A percentile compares a stretch with the other conserved stretches of the same genome.
phyloP scores from a whole-genome alignment of 2,888 invertebrate genomes.

The Protula sp. region DNA sequence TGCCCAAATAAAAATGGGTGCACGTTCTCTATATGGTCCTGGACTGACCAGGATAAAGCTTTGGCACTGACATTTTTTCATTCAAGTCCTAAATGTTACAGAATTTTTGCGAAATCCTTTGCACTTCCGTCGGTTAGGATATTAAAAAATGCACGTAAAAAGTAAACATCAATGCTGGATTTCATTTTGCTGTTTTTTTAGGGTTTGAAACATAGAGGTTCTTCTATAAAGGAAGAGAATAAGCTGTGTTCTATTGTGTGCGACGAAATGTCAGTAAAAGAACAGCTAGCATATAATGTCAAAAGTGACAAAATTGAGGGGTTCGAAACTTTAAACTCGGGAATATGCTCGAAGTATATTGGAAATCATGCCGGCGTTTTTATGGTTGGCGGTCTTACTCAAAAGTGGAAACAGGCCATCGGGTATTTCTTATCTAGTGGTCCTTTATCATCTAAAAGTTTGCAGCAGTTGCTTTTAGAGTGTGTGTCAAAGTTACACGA shows the following conservation, averaged over 20 bases:
- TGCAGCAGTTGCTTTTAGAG: too few species aligned
- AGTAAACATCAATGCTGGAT: too few species aligned
- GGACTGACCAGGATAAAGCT: neutral
- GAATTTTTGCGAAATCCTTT: neutral
- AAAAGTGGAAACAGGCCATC: constrained; percentile 6
- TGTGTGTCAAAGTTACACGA: too few species aligned
- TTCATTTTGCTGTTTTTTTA: neutral
- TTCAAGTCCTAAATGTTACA: constrained; percentile 6
- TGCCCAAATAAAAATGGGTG: too few species aligned
- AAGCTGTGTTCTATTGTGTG: neutral
- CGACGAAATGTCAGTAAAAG: constrained; percentile 5
- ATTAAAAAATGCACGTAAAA: neutral
- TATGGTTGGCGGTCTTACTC: constrained; percentile 1
- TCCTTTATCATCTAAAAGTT: too few species aligned
- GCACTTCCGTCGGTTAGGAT: neutral
- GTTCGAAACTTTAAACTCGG: constrained; percentile 2
- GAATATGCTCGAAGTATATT: constrained; percentile 1
- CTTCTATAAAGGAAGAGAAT: neutral
- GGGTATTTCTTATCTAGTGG: constrained; percentile 6
- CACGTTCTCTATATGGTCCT: too few species aligned
- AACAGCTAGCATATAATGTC: neutral
- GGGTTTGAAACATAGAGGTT: neutral
- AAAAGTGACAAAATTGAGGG: constrained; percentile 1
- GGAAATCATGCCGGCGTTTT: constrained; percentile 6
- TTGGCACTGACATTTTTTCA: constrained; percentile 4